Evolutionary conservation across 2,113 vertebrate species (phyloP).

Genomic region (Myanophis thanlyinensis): DNA sequence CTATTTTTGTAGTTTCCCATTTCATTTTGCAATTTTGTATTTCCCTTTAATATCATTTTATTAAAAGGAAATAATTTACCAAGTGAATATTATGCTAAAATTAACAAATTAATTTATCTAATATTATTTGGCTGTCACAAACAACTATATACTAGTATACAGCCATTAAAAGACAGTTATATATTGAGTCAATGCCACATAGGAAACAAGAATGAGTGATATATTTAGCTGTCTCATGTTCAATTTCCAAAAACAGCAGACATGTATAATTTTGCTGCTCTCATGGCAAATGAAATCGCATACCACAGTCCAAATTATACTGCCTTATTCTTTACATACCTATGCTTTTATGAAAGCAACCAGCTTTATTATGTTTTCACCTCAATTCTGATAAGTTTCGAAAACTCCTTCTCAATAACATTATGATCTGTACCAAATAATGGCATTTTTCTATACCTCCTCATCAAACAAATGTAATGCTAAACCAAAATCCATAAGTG

Average conservation of each 20-base stretch:
- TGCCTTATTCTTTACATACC: constrained; percentile 76
- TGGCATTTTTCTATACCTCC: constrained; percentile 34
- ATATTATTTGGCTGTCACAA: constrained; percentile 51
- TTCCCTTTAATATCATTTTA: constrained; percentile 55
- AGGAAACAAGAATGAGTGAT: constrained; percentile 69
- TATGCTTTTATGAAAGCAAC: constrained; percentile 59
- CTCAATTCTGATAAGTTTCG: constrained; percentile 77
- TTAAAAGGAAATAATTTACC: constrained; percentile 51
- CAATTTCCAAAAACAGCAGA: constrained; percentile 77
- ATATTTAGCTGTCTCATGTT: constrained; percentile 73
- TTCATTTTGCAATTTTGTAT: constrained; percentile 25
- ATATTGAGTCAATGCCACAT: constrained; percentile 35
- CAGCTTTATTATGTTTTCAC: constrained; percentile 82
- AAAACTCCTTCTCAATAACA: constrained; percentile 74
- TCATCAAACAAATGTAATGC: neutral
- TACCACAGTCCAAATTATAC: constrained; percentile 69
- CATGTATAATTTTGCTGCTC: constrained; percentile 81
- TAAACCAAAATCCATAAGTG: neutral
- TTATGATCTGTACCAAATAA: constrained; percentile 76
- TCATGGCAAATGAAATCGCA: constrained; percentile 82
- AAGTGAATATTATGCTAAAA: constrained; percentile 47
- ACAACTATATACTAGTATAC: neutral
- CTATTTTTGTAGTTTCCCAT: constrained; percentile 10
- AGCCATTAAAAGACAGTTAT: constrained; percentile 41
- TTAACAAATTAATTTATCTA: constrained; percentile 53